Evolutionary conservation across 2,797 vertebrate species (phyloP), one percentile per base, ranked within the genome.

Genomic region (Tenualosa ilisha): DNA sequence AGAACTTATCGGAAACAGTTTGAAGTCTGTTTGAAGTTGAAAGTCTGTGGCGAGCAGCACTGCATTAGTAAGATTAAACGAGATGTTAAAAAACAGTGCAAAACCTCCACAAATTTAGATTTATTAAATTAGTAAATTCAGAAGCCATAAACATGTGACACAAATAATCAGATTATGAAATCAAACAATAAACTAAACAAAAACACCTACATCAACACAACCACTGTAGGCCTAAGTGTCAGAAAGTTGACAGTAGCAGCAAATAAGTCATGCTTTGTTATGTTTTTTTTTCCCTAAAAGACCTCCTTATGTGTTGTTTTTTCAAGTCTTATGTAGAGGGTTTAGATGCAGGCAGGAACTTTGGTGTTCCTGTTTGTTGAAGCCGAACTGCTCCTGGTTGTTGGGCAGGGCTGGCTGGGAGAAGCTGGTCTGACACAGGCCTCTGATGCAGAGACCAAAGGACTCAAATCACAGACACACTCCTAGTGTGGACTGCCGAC

Each of bases 381-480:
- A 79, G 6, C 40, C 20, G 37, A 22, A 40, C 40, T 79, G 37
- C 40, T 46, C 72, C 20, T 43, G 72, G 72, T 22, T 43, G 4
- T 79, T 22, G 59, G 6, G n/a, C 17, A 79, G 40, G 43, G 72
- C 20, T 79, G 37, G 37, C 40, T 20, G 17, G 72, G 37, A 46
- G 72, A 46, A 40, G 43, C 72, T 79, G 72, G 72, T 79, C 72
- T 79, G 72, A 46, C 37, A 79, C 72, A 46, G 37, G 72, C 72
- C 72, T 79, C 72, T 46, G 40, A 79, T 40, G 40, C 40, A 79
- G 72, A 79, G 72, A 79, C 72, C 72, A 79, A 79, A 79, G 72
- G 72, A 79, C 72, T 43, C 40, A 79, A 46, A 46, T 79, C 37
- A 79, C 72, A 79, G 72, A 40, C 72, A 79, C 40, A 79, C 40